phyloP scores from a whole-genome alignment of 2,113 vertebrate species.

The Antennarius striatus region DNA sequence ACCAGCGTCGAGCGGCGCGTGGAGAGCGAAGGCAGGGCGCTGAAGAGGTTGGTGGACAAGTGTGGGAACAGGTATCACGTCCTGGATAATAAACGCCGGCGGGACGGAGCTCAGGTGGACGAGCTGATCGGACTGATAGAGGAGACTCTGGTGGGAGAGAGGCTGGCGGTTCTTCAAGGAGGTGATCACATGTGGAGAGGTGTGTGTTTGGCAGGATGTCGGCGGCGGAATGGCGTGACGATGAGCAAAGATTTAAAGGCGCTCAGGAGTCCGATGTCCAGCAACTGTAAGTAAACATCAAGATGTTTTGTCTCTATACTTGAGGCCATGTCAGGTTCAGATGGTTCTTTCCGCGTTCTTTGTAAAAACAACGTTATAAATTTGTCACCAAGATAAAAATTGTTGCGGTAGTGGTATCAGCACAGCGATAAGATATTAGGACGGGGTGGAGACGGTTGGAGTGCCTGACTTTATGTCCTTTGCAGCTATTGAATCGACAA shows the following conservation, averaged over 20 bases:
- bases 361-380: too few relatives aligned
- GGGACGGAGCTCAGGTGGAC: slow-evolving; percentile 47
- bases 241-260: background rate
- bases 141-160: slow-evolving; percentile 52
- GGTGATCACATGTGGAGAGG: slow-evolving; percentile 4
- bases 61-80: slow-evolving; percentile 74
- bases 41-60: slow-evolving; percentile 63
- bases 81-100: slow-evolving; percentile 61
- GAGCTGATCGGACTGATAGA: slow-evolving; percentile 61
- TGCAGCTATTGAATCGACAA: slow-evolving; percentile 40
- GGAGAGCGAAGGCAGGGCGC: slow-evolving; percentile 68
- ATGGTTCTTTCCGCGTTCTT: too few relatives aligned
- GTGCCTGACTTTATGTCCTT: slow-evolving; percentile 13
- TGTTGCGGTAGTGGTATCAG: background rate
- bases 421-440: slow-evolving; percentile 7
- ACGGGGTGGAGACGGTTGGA: background rate
- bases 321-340: too few relatives aligned
- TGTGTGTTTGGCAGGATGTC: slow-evolving; percentile 2
- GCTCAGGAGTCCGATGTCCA: slow-evolving; percentile 10
- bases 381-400: too few relatives aligned
- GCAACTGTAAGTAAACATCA: slow-evolving; percentile 50
- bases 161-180: slow-evolving; percentile 13
- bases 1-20: slow-evolving; percentile 63
- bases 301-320: too few relatives aligned
- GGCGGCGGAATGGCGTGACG: background rate